A percentile compares a stretch with the other conserved stretches of the same genome.
phyloP scores from a whole-genome alignment of 2,888 invertebrate genomes.

The Athalia cordata region DNA sequence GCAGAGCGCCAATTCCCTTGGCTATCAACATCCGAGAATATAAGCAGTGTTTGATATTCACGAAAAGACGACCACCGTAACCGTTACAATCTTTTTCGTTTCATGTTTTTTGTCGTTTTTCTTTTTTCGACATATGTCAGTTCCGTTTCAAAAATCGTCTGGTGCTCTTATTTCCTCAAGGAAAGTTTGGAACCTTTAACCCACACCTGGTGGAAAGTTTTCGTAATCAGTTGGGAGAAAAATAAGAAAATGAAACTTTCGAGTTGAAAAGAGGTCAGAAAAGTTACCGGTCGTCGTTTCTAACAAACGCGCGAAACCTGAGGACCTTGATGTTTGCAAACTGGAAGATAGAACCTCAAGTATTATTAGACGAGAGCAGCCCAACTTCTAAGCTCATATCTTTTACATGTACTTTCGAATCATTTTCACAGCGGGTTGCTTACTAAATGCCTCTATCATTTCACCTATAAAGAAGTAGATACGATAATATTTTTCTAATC shows the following conservation, averaged over 20 bases:
- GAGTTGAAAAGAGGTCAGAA: neutral
- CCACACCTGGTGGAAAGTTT: constrained; percentile 8
- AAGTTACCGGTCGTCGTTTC: neutral
- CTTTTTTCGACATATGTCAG: constrained; percentile 18
- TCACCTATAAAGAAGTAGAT: neutral
- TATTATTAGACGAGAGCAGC: too few species aligned
- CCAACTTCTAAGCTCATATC: too few species aligned
- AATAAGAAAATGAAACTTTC: neutral
- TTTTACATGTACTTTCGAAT: too few species aligned
- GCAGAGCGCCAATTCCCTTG: constrained; percentile 7
- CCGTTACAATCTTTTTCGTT: neutral
- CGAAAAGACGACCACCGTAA: constrained; percentile 1
- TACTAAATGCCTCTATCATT: too few species aligned
- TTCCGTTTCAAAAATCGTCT: constrained; percentile 3
- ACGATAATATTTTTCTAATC: neutral
- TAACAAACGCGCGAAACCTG: neutral
- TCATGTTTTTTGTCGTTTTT: neutral
- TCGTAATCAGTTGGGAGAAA: constrained; percentile 21
- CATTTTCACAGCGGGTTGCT: too few species aligned
- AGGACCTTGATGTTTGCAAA: neutral
- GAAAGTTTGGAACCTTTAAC: neutral
- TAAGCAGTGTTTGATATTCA: neutral
- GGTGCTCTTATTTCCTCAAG: neutral
- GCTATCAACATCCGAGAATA: constrained; percentile 33
- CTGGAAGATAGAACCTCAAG: neutral